Conservation (phyloP, 1,140 invertebrate genomes). For the Delia radicum region DNA sequence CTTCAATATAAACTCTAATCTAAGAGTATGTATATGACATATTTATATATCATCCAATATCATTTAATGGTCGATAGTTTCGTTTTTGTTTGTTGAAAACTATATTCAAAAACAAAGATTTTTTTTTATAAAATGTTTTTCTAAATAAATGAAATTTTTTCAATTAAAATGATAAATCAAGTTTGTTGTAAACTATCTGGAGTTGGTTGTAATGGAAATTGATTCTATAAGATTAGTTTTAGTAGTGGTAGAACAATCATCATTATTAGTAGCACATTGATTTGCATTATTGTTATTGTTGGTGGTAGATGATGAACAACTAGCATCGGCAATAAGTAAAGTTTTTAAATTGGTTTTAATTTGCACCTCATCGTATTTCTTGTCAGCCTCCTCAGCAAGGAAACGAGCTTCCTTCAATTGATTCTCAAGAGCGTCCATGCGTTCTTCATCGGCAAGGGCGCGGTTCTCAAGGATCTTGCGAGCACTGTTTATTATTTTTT, state of each 20-base stretch:
- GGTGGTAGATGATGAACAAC: conserved; percentile 30
- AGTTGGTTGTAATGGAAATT: not conserved
- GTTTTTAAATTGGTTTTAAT: conserved; percentile 41
- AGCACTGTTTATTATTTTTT: conserved; percentile 73
- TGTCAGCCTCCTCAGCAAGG: conserved; percentile 99
- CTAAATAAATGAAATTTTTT: not conserved
- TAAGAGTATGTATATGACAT: not conserved
- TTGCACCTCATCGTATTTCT: conserved; percentile 99
- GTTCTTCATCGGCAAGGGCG: conserved; percentile 98
- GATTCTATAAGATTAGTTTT: not conserved
- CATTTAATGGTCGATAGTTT: not conserved
- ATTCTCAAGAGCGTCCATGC: conserved; percentile 98
- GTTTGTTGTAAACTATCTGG: not conserved
- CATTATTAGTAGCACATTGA: conserved; percentile 11
- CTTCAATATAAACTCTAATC: not conserved
- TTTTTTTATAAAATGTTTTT: not conserved
- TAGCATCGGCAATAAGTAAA: conserved; percentile 20
- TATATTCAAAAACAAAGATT: not conserved
- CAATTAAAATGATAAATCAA: not conserved
- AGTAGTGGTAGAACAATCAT: not conserved
- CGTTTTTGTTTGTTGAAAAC: not conserved
- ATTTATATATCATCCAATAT: not conserved
- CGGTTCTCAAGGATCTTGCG: conserved; percentile 99
- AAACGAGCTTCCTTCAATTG: conserved; percentile 99
- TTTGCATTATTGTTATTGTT: conserved; percentile 8